Percentiles rank a stretch among this genome's conserved stretches.
Evolutionary conservation across 30 jellyfish, hydroid and myxozoan species (phyloP).

Genomic region (Aurelia sp.): DNA sequence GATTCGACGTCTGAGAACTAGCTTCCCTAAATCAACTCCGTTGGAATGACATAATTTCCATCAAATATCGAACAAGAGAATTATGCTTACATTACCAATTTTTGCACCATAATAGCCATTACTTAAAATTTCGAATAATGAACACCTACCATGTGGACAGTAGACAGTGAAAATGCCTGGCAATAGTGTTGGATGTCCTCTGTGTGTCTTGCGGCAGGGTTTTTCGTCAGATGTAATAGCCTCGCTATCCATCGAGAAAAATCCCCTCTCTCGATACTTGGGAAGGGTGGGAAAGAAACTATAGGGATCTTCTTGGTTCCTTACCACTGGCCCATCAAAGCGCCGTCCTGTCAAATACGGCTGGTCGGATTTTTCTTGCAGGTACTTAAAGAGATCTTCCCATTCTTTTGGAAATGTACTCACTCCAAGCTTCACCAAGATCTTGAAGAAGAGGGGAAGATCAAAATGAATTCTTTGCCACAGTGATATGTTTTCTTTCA

Average conservation of each 20-base stretch:
- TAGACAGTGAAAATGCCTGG: constrained; percentile 6
- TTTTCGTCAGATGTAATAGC: neutral
- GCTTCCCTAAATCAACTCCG: too few relatives aligned
- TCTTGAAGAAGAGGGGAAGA: constrained; percentile 8
- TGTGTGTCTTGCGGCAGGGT: neutral
- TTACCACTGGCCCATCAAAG: constrained; percentile 10
- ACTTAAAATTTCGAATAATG: too few relatives aligned
- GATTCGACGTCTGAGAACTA: too few relatives aligned
- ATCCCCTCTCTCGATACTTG: neutral
- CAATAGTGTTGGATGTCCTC: neutral
- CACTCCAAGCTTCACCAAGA: neutral
- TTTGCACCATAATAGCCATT: too few relatives aligned
- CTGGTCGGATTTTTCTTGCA: neutral
- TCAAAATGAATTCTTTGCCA: constrained; percentile 1
- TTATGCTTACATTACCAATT: too few relatives aligned
- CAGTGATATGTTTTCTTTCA: neutral
- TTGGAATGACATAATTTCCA: too few relatives aligned
- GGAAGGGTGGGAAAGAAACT: constrained; percentile 10
- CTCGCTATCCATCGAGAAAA: neutral
- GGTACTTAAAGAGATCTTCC: neutral
- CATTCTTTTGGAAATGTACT: neutral
- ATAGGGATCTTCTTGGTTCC: constrained; percentile 5
- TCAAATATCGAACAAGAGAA: too few relatives aligned
- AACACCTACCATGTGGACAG: constrained; percentile 1
- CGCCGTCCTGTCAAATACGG: neutral